Evolutionary conservation across 2,888 invertebrate species (phyloP).

Genomic region (Drosophila aldrichi): DNA sequence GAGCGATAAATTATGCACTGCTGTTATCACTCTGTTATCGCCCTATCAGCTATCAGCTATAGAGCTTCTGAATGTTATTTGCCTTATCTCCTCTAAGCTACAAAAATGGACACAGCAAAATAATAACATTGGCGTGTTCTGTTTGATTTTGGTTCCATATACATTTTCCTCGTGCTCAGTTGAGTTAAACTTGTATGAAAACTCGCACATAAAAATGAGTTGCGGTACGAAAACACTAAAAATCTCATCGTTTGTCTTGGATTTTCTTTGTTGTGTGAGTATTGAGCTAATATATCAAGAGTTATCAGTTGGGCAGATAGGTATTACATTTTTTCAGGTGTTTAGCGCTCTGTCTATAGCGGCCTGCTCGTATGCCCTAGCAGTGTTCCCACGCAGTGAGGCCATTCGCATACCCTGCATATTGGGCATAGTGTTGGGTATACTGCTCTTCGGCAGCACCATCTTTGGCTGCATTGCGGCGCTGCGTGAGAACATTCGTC

Average conservation of each 20-base stretch:
- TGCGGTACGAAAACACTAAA: conserved; percentile 75
- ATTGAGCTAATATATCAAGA: not conserved
- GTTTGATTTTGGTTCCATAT: conserved; percentile 28
- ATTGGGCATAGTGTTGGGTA: conserved; percentile 70
- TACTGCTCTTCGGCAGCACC: conserved; percentile 68
- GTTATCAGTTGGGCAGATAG: conserved; percentile 21
- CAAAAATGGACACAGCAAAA: conserved; percentile 31
- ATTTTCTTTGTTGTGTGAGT: conserved; percentile 82
- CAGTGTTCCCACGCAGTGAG: conserved; percentile 54
- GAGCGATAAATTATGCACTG: conserved; percentile 26
- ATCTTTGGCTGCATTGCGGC: conserved; percentile 74
- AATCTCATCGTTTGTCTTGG: conserved; percentile 74
- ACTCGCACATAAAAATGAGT: conserved; percentile 61
- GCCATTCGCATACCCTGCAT: conserved; percentile 78
- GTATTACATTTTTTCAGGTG: conserved; percentile 47
- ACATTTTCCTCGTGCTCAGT: conserved; percentile 10
- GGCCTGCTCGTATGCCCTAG: conserved; percentile 72
- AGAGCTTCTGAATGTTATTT: conserved; percentile 11
- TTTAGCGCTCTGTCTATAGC: conserved; percentile 68
- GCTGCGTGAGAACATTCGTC: conserved; percentile 60
- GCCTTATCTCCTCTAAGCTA: conserved; percentile 55
- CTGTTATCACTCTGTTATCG: conserved; percentile 32
- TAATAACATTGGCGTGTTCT: conserved; percentile 5
- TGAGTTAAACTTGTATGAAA: conserved; percentile 1
- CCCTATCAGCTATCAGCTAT: conserved; percentile 51